Base-by-base conservation (phyloP, 2,888 invertebrate genomes). In the Hipparchia semele region DNA sequence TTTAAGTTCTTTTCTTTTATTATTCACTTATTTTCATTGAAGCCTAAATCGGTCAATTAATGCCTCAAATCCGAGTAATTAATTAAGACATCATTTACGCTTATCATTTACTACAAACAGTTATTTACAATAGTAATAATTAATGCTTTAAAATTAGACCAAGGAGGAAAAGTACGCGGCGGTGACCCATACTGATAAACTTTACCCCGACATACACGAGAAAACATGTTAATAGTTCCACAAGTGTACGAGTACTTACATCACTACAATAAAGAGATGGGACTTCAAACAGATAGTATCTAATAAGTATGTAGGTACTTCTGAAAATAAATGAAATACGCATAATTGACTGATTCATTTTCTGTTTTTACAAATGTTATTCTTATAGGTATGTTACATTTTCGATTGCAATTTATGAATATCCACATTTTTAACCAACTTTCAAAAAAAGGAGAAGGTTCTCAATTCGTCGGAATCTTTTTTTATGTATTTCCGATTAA, bases 131-230 rank as follows among this genome's bases (percentile, higher is more conserved):
- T 39, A 80, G 82, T 81, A 82, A 81, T 81, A 80, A 82, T 80
- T 80, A 81, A 81, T 82, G 79, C 79, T 79, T 85, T 88, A 85
- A 87, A 89, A 86, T 89, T 89, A 89, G 87, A 89, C 81, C 87
- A 84, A 87, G 84, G 84, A 87, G 91, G 91, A 91, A 91, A 91
- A 90, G 84, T 90, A 91, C 90, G 79, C 80, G 80, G 79, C 79
- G 76, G 79, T 79, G 82, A 80, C 81, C 80, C 77, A 62, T 53
- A 51, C 72, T 72, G 91, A 90, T 91, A 90, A 87, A 85, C 91
- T 87, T 75, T 83, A 87, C 89, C 85, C 90, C 79, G 66, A 71
- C 70, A 70, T 65, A 56, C 68, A 74, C 72, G 68, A 76, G 73
- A 70, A 76, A 75, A 76, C 73, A 75, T 58, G 68, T 67, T 46